A percentile compares a stretch with the other conserved stretches of the same genome.
These are phyloP conservation scores for Trialeurodes vaporariorum DNA, from an alignment of 1,140 invertebrate genomes.

Conservation along the genomic window DNA sequence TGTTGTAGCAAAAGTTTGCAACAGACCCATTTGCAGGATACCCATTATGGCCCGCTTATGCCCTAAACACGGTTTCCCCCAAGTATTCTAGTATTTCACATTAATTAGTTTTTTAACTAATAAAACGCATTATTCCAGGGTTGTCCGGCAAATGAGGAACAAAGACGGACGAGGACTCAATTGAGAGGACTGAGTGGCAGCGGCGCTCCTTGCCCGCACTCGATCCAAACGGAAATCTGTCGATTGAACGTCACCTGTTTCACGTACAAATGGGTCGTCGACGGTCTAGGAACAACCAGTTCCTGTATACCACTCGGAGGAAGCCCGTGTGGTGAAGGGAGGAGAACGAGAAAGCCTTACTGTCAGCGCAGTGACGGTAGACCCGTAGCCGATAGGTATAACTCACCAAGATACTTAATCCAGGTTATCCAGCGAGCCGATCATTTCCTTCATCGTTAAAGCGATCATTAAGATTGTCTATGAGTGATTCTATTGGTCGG, in stretches of 20 bases:
- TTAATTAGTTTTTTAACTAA: no score
- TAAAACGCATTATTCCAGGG: constrained; percentile 29
- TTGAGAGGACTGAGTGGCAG: constrained; percentile 39
- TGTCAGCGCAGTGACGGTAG: constrained; percentile 44
- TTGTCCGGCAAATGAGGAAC: constrained; percentile 32
- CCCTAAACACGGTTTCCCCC: no score
- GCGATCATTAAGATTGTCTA: no score
- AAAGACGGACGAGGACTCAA: constrained; percentile 43
- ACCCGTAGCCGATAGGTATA: constrained; percentile 40
- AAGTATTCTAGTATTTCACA: no score
- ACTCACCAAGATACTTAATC: no score
- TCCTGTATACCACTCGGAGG: constrained; percentile 47
- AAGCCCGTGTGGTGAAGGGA: constrained; percentile 48
- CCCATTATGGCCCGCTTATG: no score
- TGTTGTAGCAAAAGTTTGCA: no score
- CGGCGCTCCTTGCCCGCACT: constrained; percentile 39
- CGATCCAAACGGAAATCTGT: constrained; percentile 44
- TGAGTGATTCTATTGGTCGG: no score
- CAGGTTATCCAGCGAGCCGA: no score
- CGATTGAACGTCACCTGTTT: constrained; percentile 39
- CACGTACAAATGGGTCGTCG: constrained; percentile 44
- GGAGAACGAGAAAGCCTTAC: constrained; percentile 40
- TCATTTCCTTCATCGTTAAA: no score
- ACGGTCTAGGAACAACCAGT: constrained; percentile 38
- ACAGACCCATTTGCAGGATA: no score